Percentiles rank a stretch among this genome's conserved stretches.
phyloP scores from a whole-genome alignment of 2,113 vertebrate species.

The Sinocyclocheilus maitianheensis region DNA sequence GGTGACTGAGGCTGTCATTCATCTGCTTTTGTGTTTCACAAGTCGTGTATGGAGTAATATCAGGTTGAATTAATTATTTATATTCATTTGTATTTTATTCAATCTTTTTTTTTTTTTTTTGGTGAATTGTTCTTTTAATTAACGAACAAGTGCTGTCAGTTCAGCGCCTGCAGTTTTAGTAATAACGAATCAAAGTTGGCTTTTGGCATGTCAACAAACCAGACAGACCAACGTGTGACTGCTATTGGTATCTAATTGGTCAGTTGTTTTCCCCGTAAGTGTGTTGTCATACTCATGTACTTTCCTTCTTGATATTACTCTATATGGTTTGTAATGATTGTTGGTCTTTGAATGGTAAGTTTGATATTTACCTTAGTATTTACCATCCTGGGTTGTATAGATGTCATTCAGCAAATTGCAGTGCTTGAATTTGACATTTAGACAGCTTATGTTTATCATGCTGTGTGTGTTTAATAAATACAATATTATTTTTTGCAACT shows the following conservation, averaged over 20 bases:
- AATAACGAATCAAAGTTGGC: background rate
- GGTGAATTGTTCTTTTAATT: background rate
- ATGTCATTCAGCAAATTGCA: background rate
- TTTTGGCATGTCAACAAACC: conserved; percentile 15
- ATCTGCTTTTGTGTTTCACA: background rate
- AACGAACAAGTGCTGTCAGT: background rate
- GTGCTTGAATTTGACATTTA: background rate
- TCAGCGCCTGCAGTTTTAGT: background rate
- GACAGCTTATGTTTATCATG: background rate
- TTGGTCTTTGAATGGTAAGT: background rate
- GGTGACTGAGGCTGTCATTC: background rate
- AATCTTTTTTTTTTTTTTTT: background rate
- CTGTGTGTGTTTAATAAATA: too few species aligned
- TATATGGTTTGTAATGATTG: background rate
- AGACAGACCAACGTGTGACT: background rate
- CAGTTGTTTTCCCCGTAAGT: background rate
- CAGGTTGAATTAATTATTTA: background rate
- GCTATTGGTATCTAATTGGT: background rate
- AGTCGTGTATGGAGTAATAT: background rate
- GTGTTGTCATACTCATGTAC: conserved; percentile 7
- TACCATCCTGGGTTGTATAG: background rate
- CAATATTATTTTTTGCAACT: background rate
- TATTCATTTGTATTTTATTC: too few species aligned
- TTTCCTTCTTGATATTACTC: background rate
- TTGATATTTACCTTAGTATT: background rate